phyloP scores from a whole-genome alignment of 2,888 invertebrate species.

The Anodontia alba region DNA sequence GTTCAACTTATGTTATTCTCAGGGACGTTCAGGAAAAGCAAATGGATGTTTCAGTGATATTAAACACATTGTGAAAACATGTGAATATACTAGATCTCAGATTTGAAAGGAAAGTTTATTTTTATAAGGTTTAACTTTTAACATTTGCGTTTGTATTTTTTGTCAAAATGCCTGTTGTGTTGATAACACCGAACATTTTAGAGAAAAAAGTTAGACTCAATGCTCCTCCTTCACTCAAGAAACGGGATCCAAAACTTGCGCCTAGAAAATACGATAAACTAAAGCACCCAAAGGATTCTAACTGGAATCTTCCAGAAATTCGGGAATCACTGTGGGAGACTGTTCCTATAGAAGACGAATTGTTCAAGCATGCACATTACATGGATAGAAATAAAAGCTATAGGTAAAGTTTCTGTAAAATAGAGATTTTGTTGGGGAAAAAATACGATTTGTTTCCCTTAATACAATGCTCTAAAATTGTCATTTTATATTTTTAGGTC shows the following conservation, averaged over 20 bases:
- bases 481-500: no score
- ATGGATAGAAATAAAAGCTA: conserved; percentile 61
- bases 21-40: no score
- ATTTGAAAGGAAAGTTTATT: no score
- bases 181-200: conserved; percentile 46
- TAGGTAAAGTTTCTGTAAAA: conserved; percentile 48
- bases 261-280: conserved; percentile 41
- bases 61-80: no score
- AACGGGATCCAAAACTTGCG: conserved; percentile 2
- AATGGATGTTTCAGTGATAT: no score
- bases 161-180: background rate
- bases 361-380: conserved; percentile 58
- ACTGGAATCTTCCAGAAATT: conserved; percentile 53
- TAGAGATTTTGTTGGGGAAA: no score
- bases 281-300: conserved; percentile 53
- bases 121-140: no score
- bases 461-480: no score
- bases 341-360: conserved; percentile 58
- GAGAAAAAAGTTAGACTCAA: conserved; percentile 45
- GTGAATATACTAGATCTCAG: no score
- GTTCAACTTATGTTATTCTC: no score
- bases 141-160: no score
- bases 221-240: conserved; percentile 6
- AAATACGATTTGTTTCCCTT: no score
- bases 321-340: conserved; percentile 59